phyloP scores from a whole-genome alignment of 2,113 vertebrate genomes.

The Cathartes aura region DNA sequence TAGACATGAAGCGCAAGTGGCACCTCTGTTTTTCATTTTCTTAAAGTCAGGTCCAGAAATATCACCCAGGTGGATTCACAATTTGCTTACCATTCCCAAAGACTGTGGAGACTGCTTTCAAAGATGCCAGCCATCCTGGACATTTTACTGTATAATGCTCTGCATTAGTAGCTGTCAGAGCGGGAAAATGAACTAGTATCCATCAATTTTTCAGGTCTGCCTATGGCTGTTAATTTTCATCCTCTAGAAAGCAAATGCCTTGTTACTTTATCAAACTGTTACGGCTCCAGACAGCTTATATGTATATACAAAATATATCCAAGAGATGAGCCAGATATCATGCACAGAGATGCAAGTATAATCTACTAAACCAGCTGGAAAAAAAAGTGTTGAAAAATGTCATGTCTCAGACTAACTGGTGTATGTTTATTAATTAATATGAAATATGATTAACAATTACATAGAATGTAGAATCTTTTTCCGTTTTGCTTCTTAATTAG shows the following conservation, averaged over 20 bases:
- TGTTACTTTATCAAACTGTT: not conserved
- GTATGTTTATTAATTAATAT: not conserved
- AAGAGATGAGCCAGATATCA: not conserved
- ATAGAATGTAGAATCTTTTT: not conserved
- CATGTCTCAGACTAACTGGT: not conserved
- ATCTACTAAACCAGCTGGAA: not conserved
- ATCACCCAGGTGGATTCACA: not conserved
- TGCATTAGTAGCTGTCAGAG: not conserved
- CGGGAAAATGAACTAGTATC: not conserved
- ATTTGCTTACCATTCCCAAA: not conserved
- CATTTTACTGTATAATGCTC: not conserved
- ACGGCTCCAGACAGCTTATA: not conserved
- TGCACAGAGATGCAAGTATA: not conserved
- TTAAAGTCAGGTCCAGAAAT: not conserved
- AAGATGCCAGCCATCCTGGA: not conserved
- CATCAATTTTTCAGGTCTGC: not conserved
- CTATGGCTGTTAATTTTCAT: not conserved
- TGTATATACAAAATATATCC: not conserved
- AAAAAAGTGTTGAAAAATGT: not conserved
- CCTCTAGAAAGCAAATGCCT: not conserved
- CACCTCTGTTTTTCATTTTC: not conserved
- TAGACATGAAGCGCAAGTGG: not conserved
- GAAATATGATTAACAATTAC: not conserved
- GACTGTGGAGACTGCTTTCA: not conserved
- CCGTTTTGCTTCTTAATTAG: conserved; percentile 29